Conservation (phyloP, 2,888 invertebrate species). For the Clitarchus hookeri region DNA sequence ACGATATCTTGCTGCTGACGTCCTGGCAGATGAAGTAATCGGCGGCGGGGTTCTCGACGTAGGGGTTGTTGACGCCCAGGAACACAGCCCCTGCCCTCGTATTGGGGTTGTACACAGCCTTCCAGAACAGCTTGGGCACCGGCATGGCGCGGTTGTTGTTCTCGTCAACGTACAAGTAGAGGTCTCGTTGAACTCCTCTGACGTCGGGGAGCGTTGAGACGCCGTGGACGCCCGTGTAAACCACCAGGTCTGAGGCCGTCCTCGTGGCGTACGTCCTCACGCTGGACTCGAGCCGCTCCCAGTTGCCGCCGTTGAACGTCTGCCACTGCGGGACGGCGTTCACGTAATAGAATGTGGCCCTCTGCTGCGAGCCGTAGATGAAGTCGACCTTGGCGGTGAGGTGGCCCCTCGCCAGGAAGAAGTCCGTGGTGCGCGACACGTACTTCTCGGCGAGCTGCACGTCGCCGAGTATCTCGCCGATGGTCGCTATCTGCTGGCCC, state of each 20-base stretch:
- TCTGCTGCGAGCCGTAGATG: constrained; percentile 63
- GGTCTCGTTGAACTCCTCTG: constrained; percentile 44
- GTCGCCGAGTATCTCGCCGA: constrained; percentile 29
- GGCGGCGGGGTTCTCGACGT: constrained; percentile 47
- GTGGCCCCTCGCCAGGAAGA: constrained; percentile 63
- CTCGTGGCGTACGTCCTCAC: constrained; percentile 55
- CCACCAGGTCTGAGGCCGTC: constrained; percentile 48
- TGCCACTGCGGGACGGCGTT: constrained; percentile 73
- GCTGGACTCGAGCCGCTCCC: constrained; percentile 59
- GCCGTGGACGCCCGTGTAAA: constrained; percentile 64
- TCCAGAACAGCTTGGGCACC: constrained; percentile 62
- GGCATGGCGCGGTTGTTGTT: constrained; percentile 54
- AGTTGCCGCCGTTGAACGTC: constrained; percentile 63
- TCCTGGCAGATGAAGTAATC: constrained; percentile 58
- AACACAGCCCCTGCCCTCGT: constrained; percentile 61
- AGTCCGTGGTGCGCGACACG: constrained; percentile 23
- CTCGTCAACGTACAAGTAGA: constrained; percentile 41
- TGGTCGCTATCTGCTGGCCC: constrained; percentile 27
- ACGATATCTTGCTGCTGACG: constrained; percentile 54
- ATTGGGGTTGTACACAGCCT: constrained; percentile 61
- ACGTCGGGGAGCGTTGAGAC: constrained; percentile 59
- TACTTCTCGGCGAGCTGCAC: constrained; percentile 32
- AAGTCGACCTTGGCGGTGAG: constrained; percentile 66
- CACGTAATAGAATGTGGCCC: constrained; percentile 65
- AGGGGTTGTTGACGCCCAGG: constrained; percentile 67